These are phyloP conservation scores for Lasius platythorax DNA, from an alignment of 2,888 invertebrate species.

Conservation along the genomic window DNA sequence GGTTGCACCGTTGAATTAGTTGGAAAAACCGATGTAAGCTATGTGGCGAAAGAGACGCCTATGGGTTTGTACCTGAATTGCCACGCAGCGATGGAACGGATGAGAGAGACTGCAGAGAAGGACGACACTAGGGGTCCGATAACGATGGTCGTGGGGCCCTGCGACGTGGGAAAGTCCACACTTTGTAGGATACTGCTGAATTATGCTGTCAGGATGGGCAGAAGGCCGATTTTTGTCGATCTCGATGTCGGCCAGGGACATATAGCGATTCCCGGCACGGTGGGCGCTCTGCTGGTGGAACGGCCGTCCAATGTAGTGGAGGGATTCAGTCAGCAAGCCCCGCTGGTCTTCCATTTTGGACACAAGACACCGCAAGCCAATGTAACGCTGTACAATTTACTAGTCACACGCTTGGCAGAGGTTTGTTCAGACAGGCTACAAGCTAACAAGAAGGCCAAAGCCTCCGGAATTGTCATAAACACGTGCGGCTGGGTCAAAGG, in stretches of 20 bases:
- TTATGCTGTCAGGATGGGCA: conserved; percentile 96
- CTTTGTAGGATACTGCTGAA: conserved; percentile 95
- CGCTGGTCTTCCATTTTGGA: conserved; percentile 97
- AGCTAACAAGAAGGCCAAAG: conserved; percentile 94
- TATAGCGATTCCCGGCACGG: conserved; percentile 96
- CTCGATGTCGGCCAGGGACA: conserved; percentile 98
- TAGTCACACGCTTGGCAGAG: conserved; percentile 94
- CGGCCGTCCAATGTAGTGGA: conserved; percentile 97
- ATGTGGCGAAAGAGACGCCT: conserved; percentile 98
- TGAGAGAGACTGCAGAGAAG: conserved; percentile 93
- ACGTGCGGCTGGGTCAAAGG: conserved; percentile 99
- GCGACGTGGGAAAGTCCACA: conserved; percentile 98
- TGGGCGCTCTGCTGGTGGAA: conserved; percentile 96
- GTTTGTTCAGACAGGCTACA: conserved; percentile 94
- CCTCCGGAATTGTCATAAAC: conserved; percentile 97
- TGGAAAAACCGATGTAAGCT: conserved; percentile 97
- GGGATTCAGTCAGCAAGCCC: conserved; percentile 97
- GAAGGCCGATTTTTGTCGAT: conserved; percentile 97
- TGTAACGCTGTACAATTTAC: conserved; percentile 93
- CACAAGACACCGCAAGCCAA: conserved; percentile 93
- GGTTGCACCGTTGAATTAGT: conserved; percentile 95
- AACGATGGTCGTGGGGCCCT: conserved; percentile 96
- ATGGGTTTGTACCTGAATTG: conserved; percentile 98
- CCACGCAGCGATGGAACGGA: conserved; percentile 97
- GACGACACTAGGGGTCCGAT: conserved; percentile 92